Percentiles rank a stretch among this genome's conserved stretches.
phyloP scores from a whole-genome alignment of 2,113 vertebrate species.

The Okapia johnstoni region DNA sequence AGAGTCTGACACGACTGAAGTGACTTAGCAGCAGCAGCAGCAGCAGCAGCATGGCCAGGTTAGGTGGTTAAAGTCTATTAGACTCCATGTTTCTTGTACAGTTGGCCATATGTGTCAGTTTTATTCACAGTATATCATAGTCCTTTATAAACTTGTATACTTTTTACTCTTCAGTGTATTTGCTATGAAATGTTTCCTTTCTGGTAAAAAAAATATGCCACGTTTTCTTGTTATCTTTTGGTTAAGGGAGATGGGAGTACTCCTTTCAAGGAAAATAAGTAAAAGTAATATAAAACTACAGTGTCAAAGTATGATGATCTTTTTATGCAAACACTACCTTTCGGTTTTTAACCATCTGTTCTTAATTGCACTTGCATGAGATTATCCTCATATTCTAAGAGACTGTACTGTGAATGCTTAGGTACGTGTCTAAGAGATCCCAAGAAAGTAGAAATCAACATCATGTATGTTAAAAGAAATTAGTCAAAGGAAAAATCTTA shows the following conservation, averaged over 20 bases:
- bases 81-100: not conserved
- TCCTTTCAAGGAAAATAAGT: slow-evolving; percentile 46
- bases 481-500: not conserved
- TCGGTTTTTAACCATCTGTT: slow-evolving; percentile 66
- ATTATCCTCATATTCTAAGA: slow-evolving; percentile 49
- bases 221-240: slow-evolving; percentile 43
- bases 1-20: too few species aligned
- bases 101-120: slow-evolving; percentile 39
- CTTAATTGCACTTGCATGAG: slow-evolving; percentile 58
- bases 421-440: not conserved
- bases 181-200: slow-evolving; percentile 27
- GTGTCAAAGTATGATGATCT: slow-evolving; percentile 56
- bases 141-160: not conserved
- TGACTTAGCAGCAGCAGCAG: too few species aligned
- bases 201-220: not conserved
- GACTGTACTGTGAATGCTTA: slow-evolving; percentile 42
- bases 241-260: not conserved
- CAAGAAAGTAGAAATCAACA: slow-evolving; percentile 8
- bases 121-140: slow-evolving; percentile 23
- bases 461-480: slow-evolving; percentile 37
- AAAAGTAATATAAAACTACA: slow-evolving; percentile 43
- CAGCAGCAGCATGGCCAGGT: not conserved
- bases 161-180: not conserved
- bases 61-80: not conserved
- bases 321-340: slow-evolving; percentile 67